Base-by-base conservation (phyloP, 2,888 invertebrate genomes). In the Tiliacea aurago region DNA sequence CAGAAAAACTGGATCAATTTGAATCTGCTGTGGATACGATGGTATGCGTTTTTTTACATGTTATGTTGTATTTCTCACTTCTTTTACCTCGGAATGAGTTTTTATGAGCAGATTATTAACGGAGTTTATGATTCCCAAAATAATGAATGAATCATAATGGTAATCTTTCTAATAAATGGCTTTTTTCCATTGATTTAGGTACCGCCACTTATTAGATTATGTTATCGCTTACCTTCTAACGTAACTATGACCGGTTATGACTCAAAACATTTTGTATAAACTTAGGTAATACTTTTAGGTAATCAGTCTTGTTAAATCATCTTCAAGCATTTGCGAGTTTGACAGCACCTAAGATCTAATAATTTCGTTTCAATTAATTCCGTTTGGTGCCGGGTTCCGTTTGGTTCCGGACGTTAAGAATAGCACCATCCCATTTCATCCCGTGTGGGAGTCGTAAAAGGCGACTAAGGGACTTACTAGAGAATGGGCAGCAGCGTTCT, bases 321-420 rank as follows among this genome's bases (percentile, higher is more conserved):
- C 49, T 45, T 28, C 4, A 9, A 0, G 0, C 23, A 79, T 66
- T 73, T 73, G 33, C 59, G 13, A 64, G 45, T 51, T 58, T 51
- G 69, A 72, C 65, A 79, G 73, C 13, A 47, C 11, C 5, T 5
- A 37, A 18, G 23, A 64, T 75, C 47, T 49, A 55, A 77, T 58
- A 47, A 63, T n/a, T n/a, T n/a, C n/a, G n/a, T n/a, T n/a, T n/a
- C n/a, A n/a, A n/a, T n/a, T n/a, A n/a, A n/a, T n/a, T n/a, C n/a
- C n/a, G n/a, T n/a, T n/a, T n/a, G n/a, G n/a, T n/a, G n/a, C n/a
- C n/a, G n/a, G n/a, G n/a, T n/a, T n/a, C n/a, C n/a, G n/a, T n/a
- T n/a, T n/a, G n/a, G n/a, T n/a, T n/a, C n/a, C n/a, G n/a, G n/a
- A n/a, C n/a, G n/a, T n/a, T n/a, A n/a, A n/a, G n/a, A n/a, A n/a